Percentiles rank a stretch among this genome's conserved stretches.
These are phyloP conservation scores for Capreolus pygargus DNA, from an alignment of 2,113 vertebrate genomes.

Conservation along the genomic window DNA sequence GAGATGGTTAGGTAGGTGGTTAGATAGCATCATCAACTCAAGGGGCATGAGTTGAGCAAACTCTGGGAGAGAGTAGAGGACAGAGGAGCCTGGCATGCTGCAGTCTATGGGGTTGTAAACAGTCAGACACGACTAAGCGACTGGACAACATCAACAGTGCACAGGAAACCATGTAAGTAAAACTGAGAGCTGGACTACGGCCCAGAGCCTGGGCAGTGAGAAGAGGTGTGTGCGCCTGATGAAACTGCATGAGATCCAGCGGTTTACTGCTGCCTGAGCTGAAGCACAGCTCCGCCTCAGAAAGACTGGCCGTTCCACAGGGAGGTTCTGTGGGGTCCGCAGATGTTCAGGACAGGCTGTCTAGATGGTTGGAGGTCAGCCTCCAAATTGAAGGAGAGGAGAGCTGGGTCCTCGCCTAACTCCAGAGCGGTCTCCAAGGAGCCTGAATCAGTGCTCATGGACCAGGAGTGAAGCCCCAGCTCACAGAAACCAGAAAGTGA, in stretches of 20 bases:
- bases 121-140: rapidly evolving
- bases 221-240: rapidly evolving
- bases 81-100: background rate
- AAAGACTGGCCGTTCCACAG: rapidly evolving
- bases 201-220: background rate
- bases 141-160: background rate
- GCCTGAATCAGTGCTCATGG: rapidly evolving
- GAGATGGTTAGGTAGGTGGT: background rate
- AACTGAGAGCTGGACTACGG: background rate
- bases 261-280: rapidly evolving
- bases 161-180: rapidly evolving
- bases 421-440: background rate
- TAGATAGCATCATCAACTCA: background rate
- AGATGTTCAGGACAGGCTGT: rapidly evolving
- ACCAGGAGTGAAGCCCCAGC: background rate
- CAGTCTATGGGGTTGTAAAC: background rate
- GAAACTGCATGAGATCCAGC: rapidly evolving
- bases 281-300: rapidly evolving
- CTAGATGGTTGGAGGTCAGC: background rate
- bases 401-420: rapidly evolving
- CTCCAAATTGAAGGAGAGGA: background rate
- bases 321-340: rapidly evolving
- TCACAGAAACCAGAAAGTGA: rapidly evolving
- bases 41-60: background rate
- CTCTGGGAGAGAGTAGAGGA: background rate